phyloP scores from a whole-genome alignment of 2,797 vertebrate genomes.

The Lithobates sylvaticus region DNA sequence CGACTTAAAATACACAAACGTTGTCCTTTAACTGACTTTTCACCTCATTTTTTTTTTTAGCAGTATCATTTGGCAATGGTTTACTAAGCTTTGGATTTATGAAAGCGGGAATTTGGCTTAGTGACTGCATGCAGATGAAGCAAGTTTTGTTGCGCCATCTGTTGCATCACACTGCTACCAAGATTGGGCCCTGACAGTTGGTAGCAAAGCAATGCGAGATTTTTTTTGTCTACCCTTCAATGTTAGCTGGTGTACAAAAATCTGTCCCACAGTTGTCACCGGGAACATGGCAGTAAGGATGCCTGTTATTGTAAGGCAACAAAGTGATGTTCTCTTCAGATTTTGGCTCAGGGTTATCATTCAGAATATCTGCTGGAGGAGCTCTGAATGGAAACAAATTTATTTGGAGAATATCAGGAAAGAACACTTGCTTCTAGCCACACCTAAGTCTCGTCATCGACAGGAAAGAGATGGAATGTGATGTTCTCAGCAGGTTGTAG shows the following conservation, averaged over 20 bases:
- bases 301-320: not conserved
- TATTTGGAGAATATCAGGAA: too few relatives aligned
- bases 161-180: not conserved
- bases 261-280: not conserved
- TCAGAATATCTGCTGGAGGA: too few relatives aligned
- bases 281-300: not conserved
- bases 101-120: not conserved
- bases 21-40: not conserved
- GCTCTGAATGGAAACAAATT: too few relatives aligned
- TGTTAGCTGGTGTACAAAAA: not conserved
- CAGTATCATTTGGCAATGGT: not conserved
- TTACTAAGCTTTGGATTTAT: not conserved
- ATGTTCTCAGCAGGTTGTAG: too few relatives aligned
- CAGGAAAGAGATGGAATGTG: too few relatives aligned
- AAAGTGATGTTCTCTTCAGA: not conserved
- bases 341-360: not conserved
- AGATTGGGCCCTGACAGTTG: not conserved
- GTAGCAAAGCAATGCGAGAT: not conserved
- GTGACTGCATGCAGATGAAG: conserved; percentile 9
- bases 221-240: not conserved
- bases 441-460: too few relatives aligned
- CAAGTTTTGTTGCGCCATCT: not conserved
- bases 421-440: too few relatives aligned
- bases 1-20: not conserved
- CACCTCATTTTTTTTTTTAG: not conserved